A percentile compares a stretch with the other conserved stretches of the same genome.
phyloP scores from a whole-genome alignment of 2,888 invertebrate species.

The Drosophila pseudotakahashii region DNA sequence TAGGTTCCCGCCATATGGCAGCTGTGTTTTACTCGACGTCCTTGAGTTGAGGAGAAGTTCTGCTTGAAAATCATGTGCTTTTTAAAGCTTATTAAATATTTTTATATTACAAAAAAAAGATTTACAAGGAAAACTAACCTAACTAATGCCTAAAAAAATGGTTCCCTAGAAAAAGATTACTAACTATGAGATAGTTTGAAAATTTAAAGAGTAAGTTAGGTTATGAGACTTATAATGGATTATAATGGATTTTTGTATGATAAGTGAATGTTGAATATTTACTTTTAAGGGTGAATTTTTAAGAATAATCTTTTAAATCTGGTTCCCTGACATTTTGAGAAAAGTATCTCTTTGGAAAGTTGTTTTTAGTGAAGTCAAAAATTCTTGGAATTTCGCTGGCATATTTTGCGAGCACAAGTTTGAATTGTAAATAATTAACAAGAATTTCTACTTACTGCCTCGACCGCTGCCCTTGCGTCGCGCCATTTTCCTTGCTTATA shows the following conservation, averaged over 20 bases:
- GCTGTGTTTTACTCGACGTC: conserved; percentile 51
- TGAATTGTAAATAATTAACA: conserved; percentile 6
- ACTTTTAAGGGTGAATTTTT: no score
- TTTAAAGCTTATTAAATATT: not conserved
- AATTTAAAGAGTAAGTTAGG: no score
- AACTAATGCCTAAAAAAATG: no score
- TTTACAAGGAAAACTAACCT: no score
- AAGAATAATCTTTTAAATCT: no score
- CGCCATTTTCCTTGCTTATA: conserved; percentile 65
- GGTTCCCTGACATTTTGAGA: no score
- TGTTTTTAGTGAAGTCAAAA: not conserved
- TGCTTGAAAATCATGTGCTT: not conserved
- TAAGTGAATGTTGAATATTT: no score
- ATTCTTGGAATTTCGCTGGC: conserved; percentile 4
- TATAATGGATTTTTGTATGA: no score
- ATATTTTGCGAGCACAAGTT: conserved; percentile 1
- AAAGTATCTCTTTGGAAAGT: not conserved
- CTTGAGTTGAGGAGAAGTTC: not conserved
- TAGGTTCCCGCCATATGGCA: conserved; percentile 36
- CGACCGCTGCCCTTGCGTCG: conserved; percentile 81
- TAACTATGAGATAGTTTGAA: no score
- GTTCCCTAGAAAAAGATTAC: no score
- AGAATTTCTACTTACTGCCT: conserved; percentile 76
- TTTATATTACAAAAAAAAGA: no score
- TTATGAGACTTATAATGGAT: no score